Evolutionary conservation across 2,113 vertebrate genomes (phyloP), one percentile per base, ranked within the genome.

Genomic region (Empidonax traillii): DNA sequence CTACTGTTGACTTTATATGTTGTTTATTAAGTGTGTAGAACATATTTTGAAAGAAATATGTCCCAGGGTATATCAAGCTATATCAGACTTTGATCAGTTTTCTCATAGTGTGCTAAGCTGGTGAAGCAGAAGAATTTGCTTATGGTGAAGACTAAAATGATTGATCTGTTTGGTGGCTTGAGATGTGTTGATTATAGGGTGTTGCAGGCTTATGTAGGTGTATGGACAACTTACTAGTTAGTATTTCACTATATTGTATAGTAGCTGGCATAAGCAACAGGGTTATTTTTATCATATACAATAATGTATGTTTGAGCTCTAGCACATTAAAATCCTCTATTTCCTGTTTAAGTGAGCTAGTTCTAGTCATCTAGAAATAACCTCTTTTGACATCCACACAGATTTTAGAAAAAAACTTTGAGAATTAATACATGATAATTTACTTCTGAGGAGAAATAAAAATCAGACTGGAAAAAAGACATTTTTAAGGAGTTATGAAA

Each of bases 21-120:
- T 93, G 67, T 87, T 97, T 90, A 80, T 88, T 93, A 88, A 92
- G 44, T 55, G 35, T 67, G 35, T 55, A 66, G 86, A 85, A 88
- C 37, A 71, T 72, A 86, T 83, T 96, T 92, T 90, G 69, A 95
- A 93, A 85, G 71, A 90, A 91, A 58, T 31, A 27, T 35, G 56
- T 95, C 63, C 65, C 75, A 68, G 44, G 49, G 61, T 79, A 65
- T 65, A 67, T 91, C 46, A 95, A 91, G 75, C 6, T 58, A 63
- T 93, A 76, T 80, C 90, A 94, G 75, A 69, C 41, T 93, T 51
- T 44, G 43, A 86, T 79, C 58, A 47, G 24, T 73, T 96, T 90
- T 86, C 75, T 93, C 39, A 66, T 28, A 39, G 41, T 79, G 12
- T 91, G 52, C 55, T 88, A 72, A 82, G 35, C 46, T 91, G 53